These are phyloP conservation scores for Lasioglossum calceatum DNA, from an alignment of 2,888 invertebrate genomes.

Conservation along the genomic window DNA sequence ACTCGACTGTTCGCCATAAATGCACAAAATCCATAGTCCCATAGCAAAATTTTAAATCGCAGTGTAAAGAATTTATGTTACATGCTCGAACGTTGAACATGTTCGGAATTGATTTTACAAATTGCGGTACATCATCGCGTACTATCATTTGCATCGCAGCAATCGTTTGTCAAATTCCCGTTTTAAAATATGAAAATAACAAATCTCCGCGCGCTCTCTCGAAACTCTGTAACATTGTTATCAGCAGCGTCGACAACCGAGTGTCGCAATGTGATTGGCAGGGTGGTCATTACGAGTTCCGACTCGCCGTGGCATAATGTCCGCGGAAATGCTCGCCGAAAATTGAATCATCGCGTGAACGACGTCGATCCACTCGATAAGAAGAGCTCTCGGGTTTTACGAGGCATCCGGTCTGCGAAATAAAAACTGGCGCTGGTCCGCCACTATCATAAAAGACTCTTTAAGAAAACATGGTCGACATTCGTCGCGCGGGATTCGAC, in stretches of 20 bases:
- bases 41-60: background rate
- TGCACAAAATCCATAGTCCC: too few relatives aligned
- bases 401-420: background rate
- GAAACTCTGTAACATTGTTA: background rate
- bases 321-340: background rate
- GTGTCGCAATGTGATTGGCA: background rate
- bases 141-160: too few relatives aligned
- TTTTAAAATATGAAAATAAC: background rate
- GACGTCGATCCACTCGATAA: background rate
- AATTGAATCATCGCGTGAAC: background rate
- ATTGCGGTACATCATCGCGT: too few relatives aligned
- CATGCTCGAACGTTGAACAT: background rate
- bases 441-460: background rate
- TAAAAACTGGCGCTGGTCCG: slow-evolving; percentile 7
- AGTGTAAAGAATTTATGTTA: background rate
- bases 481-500: background rate
- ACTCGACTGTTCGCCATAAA: too few relatives aligned
- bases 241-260: background rate
- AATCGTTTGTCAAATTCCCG: background rate
- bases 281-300: background rate
- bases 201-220: background rate
- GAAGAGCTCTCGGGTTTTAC: slow-evolving; percentile 16
- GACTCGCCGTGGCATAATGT: background rate
- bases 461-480: slow-evolving; percentile 15
- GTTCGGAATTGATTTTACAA: too few relatives aligned